Percentiles rank a stretch among this genome's conserved stretches.
Evolutionary conservation across 2,888 invertebrate species (phyloP).

Genomic region (Dione juno): DNA sequence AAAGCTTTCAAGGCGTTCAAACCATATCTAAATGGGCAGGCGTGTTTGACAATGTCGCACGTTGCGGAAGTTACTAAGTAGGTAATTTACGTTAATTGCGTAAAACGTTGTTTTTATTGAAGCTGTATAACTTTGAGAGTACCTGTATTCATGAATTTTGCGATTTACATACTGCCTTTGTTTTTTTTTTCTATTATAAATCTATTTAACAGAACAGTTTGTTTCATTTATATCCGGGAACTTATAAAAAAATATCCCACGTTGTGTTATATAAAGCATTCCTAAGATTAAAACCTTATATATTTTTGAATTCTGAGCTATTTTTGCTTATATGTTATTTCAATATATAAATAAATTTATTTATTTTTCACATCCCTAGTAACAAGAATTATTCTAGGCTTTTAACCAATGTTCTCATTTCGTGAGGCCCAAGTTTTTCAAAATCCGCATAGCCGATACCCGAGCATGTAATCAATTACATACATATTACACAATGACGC

Average conservation of each 20-base stretch:
- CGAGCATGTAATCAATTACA: conserved; percentile 18
- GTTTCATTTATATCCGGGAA: no score
- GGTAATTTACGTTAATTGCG: conserved; percentile 18
- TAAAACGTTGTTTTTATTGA: conserved; percentile 15
- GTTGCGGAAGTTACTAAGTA: conserved; percentile 22
- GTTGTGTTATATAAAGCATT: no score
- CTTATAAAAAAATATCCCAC: no score
- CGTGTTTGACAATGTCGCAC: conserved; percentile 28
- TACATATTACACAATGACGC: conserved; percentile 19
- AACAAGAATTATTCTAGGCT: no score
- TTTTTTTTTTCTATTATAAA: neutral
- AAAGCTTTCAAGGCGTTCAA: conserved; percentile 44
- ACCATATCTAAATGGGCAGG: conserved; percentile 39
- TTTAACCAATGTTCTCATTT: neutral
- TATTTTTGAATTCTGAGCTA: no score
- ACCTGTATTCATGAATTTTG: no score
- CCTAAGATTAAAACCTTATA: no score
- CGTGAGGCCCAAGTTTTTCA: neutral
- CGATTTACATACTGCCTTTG: neutral
- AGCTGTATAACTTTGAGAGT: neutral
- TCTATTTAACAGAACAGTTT: no score
- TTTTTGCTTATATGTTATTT: neutral
- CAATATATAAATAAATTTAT: neutral
- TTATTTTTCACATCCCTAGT: neutral
- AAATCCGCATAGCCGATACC: conserved; percentile 1